Evolutionary conservation across 2,888 invertebrate genomes (phyloP).

Genomic region (Heliconius cydno): DNA sequence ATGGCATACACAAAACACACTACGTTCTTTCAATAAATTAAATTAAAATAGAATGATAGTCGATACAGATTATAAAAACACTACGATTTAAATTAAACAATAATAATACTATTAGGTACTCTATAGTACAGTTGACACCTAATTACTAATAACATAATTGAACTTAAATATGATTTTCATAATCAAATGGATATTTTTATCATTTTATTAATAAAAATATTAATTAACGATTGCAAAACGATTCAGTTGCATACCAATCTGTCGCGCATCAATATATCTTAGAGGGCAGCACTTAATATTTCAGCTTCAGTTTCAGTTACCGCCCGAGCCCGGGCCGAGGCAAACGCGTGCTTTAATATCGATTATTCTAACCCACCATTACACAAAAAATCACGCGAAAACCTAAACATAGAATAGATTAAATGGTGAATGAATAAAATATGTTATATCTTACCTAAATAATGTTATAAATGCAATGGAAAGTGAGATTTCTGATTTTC

Average conservation of each 20-base stretch:
- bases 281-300: conserved; percentile 50
- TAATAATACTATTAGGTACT: not conserved
- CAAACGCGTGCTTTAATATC: conserved; percentile 46
- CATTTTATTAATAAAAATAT: not conserved
- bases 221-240: conserved; percentile 22
- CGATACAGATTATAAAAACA: not conserved
- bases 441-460: conserved; percentile 42
- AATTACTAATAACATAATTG: not conserved
- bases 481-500: conserved; percentile 42
- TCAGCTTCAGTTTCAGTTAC: conserved; percentile 65
- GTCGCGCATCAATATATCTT: conserved; percentile 50
- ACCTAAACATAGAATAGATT: conserved; percentile 37
- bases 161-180: not conserved
- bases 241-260: conserved; percentile 42
- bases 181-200: not conserved
- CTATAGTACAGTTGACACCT: not conserved
- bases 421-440: conserved; percentile 55
- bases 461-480: conserved; percentile 50
- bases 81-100: not conserved
- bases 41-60: not conserved
- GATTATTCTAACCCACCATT: conserved; percentile 43
- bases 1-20: not conserved
- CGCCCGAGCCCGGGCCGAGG: conserved; percentile 69
- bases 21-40: not conserved
- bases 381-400: conserved; percentile 46